phyloP scores from a whole-genome alignment of 2,113 vertebrate genomes.

The Chionomys nivalis region DNA sequence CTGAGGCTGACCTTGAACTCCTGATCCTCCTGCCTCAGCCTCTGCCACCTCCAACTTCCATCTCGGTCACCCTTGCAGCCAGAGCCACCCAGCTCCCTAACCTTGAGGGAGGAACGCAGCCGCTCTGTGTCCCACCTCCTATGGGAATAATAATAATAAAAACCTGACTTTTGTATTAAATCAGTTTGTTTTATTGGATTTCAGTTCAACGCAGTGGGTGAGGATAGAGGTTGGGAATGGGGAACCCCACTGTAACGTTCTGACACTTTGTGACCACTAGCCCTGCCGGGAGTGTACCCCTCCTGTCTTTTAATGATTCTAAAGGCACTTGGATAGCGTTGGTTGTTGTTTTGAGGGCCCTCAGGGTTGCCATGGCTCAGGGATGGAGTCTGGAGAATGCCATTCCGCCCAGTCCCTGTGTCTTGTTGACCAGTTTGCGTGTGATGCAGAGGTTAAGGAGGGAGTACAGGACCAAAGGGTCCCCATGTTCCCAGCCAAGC shows the following conservation, averaged over 20 bases:
- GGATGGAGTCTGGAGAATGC: not conserved
- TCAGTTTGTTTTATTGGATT: constrained; percentile 68
- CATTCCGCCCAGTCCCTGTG: fast-evolving
- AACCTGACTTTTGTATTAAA: constrained; percentile 58
- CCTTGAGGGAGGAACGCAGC: not conserved
- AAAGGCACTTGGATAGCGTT: constrained; percentile 76
- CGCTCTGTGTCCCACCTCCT: too few relatives aligned
- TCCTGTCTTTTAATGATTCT: constrained; percentile 16
- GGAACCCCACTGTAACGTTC: not conserved
- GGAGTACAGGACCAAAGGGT: not conserved
- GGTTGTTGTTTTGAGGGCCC: constrained; percentile 15
- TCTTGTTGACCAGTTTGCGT: not conserved
- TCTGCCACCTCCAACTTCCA: not conserved
- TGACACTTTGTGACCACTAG: not conserved
- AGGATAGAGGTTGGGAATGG: not conserved
- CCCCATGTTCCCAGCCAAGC: not conserved
- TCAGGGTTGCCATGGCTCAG: constrained; percentile 4
- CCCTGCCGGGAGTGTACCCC: not conserved
- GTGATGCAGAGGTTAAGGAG: too few relatives aligned
- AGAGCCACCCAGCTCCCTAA: not conserved
- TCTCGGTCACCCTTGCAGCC: not conserved
- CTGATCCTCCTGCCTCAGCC: not conserved
- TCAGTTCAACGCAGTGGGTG: constrained; percentile 46
- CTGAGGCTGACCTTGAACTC: not conserved
- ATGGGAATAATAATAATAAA: not conserved